phyloP scores from a whole-genome alignment of 92 coral and sea anemone genomes.

The Porites cylindrica region DNA sequence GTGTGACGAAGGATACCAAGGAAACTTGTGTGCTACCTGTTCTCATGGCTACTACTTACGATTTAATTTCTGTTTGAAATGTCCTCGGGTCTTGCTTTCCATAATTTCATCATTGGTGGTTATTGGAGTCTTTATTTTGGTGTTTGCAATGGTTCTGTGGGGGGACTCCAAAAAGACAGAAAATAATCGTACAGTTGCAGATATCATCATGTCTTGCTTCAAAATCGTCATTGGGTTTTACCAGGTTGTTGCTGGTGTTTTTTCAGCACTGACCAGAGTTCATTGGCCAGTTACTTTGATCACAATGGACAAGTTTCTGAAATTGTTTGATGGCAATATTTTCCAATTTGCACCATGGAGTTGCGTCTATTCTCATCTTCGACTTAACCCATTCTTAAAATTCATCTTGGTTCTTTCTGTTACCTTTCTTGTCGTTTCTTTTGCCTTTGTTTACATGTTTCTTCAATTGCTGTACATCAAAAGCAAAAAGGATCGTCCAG shows the following conservation, averaged over 20 bases:
- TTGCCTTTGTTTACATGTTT: too few relatives aligned
- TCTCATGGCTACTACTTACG: too few relatives aligned
- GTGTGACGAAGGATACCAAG: too few relatives aligned
- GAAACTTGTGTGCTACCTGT: too few relatives aligned
- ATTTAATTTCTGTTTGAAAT: too few relatives aligned
- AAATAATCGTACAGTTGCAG: not conserved
- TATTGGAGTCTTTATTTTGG: too few relatives aligned
- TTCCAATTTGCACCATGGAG: not conserved
- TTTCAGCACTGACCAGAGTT: not conserved
- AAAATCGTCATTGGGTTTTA: constrained; percentile 46
- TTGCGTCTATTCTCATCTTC: not conserved
- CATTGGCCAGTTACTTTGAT: constrained; percentile 26
- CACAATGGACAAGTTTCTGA: constrained; percentile 28
- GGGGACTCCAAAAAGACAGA: not conserved
- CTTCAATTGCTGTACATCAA: not conserved
- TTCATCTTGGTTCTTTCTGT: not conserved
- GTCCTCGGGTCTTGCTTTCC: too few relatives aligned
- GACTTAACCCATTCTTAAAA: not conserved
- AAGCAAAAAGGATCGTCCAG: not conserved
- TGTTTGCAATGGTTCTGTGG: not conserved
- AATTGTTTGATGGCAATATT: constrained; percentile 25
- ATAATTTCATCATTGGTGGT: too few relatives aligned
- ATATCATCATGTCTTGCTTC: constrained; percentile 37
- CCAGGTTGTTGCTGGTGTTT: not conserved
- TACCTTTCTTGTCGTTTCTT: not conserved